These are phyloP conservation scores for Myiotriccus ornatus DNA, from an alignment of 2,797 vertebrate genomes.

Conservation along the genomic window DNA sequence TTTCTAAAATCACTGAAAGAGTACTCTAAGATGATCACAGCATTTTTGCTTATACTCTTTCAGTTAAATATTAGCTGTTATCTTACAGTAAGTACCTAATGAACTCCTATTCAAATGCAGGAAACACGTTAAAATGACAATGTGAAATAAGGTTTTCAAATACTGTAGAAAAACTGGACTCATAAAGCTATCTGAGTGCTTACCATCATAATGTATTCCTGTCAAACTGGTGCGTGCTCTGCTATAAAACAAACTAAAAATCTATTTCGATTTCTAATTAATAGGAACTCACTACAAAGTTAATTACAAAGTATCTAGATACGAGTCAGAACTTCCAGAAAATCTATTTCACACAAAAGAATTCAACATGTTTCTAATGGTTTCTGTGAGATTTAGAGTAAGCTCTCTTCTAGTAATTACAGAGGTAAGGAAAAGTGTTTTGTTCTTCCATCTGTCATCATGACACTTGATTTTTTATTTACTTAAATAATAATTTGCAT, in stretches of 20 bases:
- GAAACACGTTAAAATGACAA: neutral
- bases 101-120: neutral
- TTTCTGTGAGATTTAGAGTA: neutral
- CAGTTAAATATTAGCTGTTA: neutral
- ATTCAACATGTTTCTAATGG: neutral
- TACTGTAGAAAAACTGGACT: neutral
- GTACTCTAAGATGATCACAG: neutral
- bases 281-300: neutral
- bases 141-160: neutral
- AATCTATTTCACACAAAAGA: neutral
- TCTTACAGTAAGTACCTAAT: neutral
- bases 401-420: neutral
- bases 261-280: conserved; percentile 7
- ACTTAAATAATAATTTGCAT: neutral
- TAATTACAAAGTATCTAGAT: neutral
- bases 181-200: neutral
- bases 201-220: neutral
- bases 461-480: neutral
- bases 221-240: neutral
- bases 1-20: neutral
- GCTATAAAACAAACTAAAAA: neutral
- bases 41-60: neutral
- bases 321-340: neutral
- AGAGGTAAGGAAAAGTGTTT: neutral
- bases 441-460: neutral